A percentile compares a stretch with the other conserved stretches of the same genome.
phyloP scores from a whole-genome alignment of 2,888 invertebrate genomes.

The Drosophila pseudotalamancana region DNA sequence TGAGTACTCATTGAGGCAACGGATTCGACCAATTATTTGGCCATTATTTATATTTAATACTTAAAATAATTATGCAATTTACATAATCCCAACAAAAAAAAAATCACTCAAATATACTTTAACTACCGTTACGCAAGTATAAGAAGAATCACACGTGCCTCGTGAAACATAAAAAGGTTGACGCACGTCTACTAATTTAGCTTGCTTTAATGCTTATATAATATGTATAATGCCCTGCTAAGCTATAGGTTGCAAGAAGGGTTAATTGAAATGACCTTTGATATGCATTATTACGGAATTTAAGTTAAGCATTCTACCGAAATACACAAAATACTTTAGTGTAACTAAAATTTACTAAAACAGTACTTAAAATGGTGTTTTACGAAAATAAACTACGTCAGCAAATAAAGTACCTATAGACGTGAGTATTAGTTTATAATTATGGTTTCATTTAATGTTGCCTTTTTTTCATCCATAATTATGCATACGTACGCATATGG shows the following conservation, averaged over 20 bases:
- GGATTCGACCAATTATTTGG: slow-evolving; percentile 48
- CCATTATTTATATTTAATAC: slow-evolving; percentile 18
- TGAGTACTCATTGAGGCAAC: slow-evolving; percentile 8
- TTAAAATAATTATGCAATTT: slow-evolving; percentile 11
- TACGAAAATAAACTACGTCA: too few species aligned
- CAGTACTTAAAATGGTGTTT: background rate
- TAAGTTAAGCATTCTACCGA: background rate
- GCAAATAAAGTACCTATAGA: too few species aligned
- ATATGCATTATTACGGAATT: slow-evolving; percentile 4
- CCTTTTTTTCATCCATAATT: background rate
- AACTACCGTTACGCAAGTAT: background rate
- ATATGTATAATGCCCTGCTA: background rate
- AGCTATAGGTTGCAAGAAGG: slow-evolving; percentile 28
- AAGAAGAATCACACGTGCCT: background rate
- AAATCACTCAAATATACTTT: background rate
- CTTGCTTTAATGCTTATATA: background rate
- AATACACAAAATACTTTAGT: background rate
- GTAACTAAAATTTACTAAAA: slow-evolving; percentile 3
- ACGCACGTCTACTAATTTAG: too few species aligned
- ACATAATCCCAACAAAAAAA: background rate
- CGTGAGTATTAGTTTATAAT: too few species aligned
- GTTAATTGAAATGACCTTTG: slow-evolving; percentile 41
- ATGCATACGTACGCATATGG: background rate
- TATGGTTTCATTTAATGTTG: slow-evolving; percentile 3
- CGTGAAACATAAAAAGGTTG: background rate